Evolutionary conservation across 2,888 invertebrate species (phyloP), one percentile per base, ranked within the genome.

Genomic region (Griposia aprilina): DNA sequence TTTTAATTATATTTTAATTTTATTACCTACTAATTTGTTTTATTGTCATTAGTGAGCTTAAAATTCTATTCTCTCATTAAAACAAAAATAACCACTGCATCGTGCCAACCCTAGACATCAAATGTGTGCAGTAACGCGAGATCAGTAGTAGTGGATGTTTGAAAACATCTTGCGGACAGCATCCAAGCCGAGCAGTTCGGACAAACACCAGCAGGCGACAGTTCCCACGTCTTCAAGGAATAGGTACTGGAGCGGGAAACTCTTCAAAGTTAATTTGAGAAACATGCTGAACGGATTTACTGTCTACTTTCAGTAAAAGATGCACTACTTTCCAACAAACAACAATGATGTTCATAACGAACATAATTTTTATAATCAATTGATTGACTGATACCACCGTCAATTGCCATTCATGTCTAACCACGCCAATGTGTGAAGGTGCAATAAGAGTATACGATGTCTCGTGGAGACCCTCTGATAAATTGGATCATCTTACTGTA

Each of bases 121-220:
- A 52, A 83, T 83, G 81, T 84, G 84, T 88, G 85, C 83, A 90
- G 93, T 92, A 93, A 94, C 87, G 91, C 90, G 93, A 94, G 90
- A 84, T 83, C 82, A 84, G 87, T 89, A 88, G 87, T 86, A 88
- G 88, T 87, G 89, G 86, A 91, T 90, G 91, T 91, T 93, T 92
- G 89, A 93, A 94, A 94, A 93, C 93, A 93, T 92, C 89, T 89
- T 87, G 76, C 80, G 76, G 72, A 80, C 76, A 67, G 80, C 86
- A 71, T 17, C 59, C 69, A 62, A 66, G 30, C 41, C 60, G 55
- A 80, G 60, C 7, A 83, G 45, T n/a, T 60, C 79, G 78, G 62
- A 83, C 83, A 81, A 77, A 86, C 75, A 82, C 69, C 36, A 30
- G n/a, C 82, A 76, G 77, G 36, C 68, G 76, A 45, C 52, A 52